Percentiles rank a stretch among this genome's conserved stretches.
Evolutionary conservation across 2,113 vertebrate genomes (phyloP).

Genomic region (Vicugna pacos): DNA sequence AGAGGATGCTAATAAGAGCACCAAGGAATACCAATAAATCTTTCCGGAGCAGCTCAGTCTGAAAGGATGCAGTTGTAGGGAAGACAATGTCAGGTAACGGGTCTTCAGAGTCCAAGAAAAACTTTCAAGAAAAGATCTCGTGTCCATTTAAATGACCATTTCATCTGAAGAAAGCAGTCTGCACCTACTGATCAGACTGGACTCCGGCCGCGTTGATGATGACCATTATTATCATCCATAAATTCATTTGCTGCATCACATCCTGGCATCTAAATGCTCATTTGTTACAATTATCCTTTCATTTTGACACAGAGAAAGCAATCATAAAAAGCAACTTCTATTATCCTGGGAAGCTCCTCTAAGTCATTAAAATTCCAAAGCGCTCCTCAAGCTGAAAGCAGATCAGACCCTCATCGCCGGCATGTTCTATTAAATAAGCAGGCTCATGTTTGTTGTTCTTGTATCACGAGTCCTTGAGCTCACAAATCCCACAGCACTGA

Average conservation of each 20-base stretch:
- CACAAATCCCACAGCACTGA: constrained; percentile 64
- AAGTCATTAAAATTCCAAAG: constrained; percentile 78
- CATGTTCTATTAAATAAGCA: constrained; percentile 46
- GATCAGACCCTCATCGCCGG: constrained; percentile 23
- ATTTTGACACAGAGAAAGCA: constrained; percentile 69
- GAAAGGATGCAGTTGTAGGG: not conserved
- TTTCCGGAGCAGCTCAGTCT: not conserved
- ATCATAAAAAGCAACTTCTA: constrained; percentile 58
- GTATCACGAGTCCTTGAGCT: constrained; percentile 56
- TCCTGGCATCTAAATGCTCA: constrained; percentile 39
- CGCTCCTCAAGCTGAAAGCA: constrained; percentile 63
- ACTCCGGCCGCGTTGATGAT: not conserved
- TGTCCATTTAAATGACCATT: not conserved
- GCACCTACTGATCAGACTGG: not conserved
- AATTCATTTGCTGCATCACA: constrained; percentile 35
- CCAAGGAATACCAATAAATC: not conserved
- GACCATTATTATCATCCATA: constrained; percentile 55
- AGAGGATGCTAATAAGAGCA: not conserved
- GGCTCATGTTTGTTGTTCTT: constrained; percentile 14
- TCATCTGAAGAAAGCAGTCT: not conserved
- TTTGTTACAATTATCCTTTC: constrained; percentile 74
- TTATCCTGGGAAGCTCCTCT: constrained; percentile 49
- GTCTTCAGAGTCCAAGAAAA: constrained; percentile 21
- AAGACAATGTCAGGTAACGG: not conserved
- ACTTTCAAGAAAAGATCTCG: not conserved